Conservation (phyloP, 1,140 invertebrate species). For the Drosophila parabipectinata region DNA sequence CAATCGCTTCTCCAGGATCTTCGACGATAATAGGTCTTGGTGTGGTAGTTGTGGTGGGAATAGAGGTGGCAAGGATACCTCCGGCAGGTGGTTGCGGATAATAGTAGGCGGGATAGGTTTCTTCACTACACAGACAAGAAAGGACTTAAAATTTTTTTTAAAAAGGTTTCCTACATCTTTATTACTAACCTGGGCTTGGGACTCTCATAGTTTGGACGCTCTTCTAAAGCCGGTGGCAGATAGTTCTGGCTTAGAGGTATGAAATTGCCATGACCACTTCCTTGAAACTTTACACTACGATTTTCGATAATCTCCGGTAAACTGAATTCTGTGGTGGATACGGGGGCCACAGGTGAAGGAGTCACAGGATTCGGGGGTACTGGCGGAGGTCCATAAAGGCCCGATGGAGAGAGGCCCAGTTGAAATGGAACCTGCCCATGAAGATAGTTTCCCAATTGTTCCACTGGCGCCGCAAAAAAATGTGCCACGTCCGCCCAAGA, state of each 20-base stretch:
- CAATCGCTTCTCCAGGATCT: conserved; percentile 53
- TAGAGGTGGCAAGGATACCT: conserved; percentile 32
- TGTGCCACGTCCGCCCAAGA: conserved; percentile 63
- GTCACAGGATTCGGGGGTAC: conserved; percentile 15
- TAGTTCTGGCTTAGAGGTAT: conserved; percentile 73
- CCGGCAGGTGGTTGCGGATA: conserved; percentile 49
- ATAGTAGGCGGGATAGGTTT: conserved; percentile 52
- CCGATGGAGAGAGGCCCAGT: conserved; percentile 22
- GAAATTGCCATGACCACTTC: conserved; percentile 45
- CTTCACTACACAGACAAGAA: conserved; percentile 20
- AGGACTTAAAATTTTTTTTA: not conserved
- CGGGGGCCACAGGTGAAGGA: conserved; percentile 30
- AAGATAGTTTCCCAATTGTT: conserved; percentile 41
- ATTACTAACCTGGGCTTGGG: conserved; percentile 57
- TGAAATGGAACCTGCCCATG: conserved; percentile 47
- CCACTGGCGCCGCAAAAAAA: conserved; percentile 51
- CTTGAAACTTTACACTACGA: conserved; percentile 52
- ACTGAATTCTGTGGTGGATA: conserved; percentile 61
- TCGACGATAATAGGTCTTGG: conserved; percentile 62
- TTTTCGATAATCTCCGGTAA: conserved; percentile 78
- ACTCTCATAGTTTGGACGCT: conserved; percentile 68
- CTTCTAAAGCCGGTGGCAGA: conserved; percentile 56
- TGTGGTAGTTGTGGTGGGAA: conserved; percentile 36
- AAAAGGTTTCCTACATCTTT: not conserved
- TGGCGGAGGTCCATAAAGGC: conserved; percentile 42